Evolutionary conservation across 2,113 vertebrate genomes (phyloP), one percentile per base, ranked within the genome.

Genomic region (Herpetotheres cachinnans): DNA sequence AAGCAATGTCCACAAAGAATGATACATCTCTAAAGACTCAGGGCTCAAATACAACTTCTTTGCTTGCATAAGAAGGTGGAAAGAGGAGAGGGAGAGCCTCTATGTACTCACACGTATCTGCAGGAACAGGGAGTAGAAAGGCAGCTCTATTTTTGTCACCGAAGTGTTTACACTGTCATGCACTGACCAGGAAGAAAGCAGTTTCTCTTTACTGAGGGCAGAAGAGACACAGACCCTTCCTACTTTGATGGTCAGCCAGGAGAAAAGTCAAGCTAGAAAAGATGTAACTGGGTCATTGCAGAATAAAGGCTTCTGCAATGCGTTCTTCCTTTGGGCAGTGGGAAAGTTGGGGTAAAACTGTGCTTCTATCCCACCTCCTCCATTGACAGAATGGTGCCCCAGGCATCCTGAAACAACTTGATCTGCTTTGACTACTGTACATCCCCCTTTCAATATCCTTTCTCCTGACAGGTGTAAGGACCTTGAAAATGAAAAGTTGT

Each of bases 381-480:
- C 13, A 11, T 2, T 0, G 0, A 38, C 22, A 34, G 58, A 80
- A 56, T 30, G 17, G 10, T n/a, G 16, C 6, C 7, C 32, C 8
- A 5, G 22, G 13, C 7, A 50, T 29, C 11, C 34, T n/a, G 24
- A 88, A 86, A 58, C 2, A 46, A 49, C 49, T 82, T 62, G 12
- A 78, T 15, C 24, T 88, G 16, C 47, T 54, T 93, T 67, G 52
- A 49, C 36, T 78, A 30, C 19, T 26, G 44, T 11, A 52, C 1
- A 1, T 47, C 10, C 10, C 24, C 17, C 20, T 46, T 42, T 52
- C 20, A 56, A 40, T 25, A 50, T 59, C 27, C 32, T 86, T 30
- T 24, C 52, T 87, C 18, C 50, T 85, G 38, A 54, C 19, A 76
- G 25, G 32, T 4, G 4, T 42, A 58, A 74, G 14, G 47, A 61